A percentile compares a stretch with the other conserved stretches of the same genome.
Evolutionary conservation across 2,113 vertebrate genomes (phyloP).

Genomic region (Phainopepla nitens): DNA sequence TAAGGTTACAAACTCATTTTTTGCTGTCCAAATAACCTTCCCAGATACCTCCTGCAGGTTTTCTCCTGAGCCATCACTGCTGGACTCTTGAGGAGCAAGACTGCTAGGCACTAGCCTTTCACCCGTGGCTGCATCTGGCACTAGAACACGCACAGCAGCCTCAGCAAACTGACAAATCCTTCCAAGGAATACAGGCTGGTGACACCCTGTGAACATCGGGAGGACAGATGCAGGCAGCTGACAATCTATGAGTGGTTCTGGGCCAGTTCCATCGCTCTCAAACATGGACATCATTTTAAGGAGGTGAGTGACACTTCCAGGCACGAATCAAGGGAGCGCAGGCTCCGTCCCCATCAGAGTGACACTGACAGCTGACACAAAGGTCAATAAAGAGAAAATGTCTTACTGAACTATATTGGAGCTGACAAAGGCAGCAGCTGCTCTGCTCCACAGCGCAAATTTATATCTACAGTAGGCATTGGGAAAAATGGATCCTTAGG

Average conservation of each 20-base stretch:
- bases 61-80: background rate
- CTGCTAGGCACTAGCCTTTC: background rate
- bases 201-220: background rate
- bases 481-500: background rate
- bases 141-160: accelerated
- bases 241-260: background rate
- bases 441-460: background rate
- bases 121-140: accelerated
- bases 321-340: background rate
- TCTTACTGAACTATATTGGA: background rate
- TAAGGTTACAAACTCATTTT: background rate
- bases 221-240: background rate
- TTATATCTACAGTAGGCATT: background rate
- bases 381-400: background rate
- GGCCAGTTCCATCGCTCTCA: background rate
- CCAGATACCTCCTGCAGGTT: background rate
- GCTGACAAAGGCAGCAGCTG: conserved; percentile 1
- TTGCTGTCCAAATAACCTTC: background rate
- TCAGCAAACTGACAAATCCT: background rate
- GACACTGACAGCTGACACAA: background rate
- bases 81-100: background rate
- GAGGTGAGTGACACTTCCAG: background rate
- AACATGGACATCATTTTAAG: background rate
- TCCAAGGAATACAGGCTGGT: background rate
- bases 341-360: background rate